Evolutionary conservation across 2,113 vertebrate species (phyloP).

Genomic region (Tauraco erythrolophus): DNA sequence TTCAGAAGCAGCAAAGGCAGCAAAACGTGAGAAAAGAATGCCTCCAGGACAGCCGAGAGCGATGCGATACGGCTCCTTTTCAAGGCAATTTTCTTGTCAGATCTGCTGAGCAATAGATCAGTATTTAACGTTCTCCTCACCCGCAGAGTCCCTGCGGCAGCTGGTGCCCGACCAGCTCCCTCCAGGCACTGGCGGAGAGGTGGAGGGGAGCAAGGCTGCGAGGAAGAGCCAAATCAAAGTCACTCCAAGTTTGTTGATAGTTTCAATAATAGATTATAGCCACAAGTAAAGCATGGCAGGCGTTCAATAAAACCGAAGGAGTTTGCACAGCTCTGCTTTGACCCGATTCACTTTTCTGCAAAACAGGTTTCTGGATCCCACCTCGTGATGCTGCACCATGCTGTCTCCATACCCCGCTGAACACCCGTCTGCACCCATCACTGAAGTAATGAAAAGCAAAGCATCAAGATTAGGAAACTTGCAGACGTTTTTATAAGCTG

Average conservation of each 20-base stretch:
- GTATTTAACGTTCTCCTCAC: not conserved
- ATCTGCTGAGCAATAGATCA: not conserved
- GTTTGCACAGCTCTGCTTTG: not conserved
- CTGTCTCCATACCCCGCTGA: not conserved
- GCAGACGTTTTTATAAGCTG: not conserved
- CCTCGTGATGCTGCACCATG: accelerated
- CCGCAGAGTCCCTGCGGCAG: not conserved
- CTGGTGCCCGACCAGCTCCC: not conserved
- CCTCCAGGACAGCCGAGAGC: not conserved
- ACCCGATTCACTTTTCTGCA: not conserved
- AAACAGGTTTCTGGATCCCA: not conserved
- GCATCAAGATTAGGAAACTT: not conserved
- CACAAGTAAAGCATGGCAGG: not conserved
- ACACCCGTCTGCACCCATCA: not conserved
- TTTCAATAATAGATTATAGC: not conserved
- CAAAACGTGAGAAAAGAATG: accelerated
- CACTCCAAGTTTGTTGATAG: not conserved
- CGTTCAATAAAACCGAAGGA: not conserved
- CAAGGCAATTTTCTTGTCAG: not conserved
- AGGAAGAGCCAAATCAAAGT: not conserved
- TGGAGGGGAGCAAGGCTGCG: accelerated
- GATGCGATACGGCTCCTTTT: not conserved
- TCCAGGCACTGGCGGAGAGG: not conserved
- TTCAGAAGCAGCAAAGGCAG: not conserved
- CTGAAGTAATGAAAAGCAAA: not conserved